Evolutionary conservation across 2,113 vertebrate species (phyloP).

Genomic region (Cnemophilus loriae): DNA sequence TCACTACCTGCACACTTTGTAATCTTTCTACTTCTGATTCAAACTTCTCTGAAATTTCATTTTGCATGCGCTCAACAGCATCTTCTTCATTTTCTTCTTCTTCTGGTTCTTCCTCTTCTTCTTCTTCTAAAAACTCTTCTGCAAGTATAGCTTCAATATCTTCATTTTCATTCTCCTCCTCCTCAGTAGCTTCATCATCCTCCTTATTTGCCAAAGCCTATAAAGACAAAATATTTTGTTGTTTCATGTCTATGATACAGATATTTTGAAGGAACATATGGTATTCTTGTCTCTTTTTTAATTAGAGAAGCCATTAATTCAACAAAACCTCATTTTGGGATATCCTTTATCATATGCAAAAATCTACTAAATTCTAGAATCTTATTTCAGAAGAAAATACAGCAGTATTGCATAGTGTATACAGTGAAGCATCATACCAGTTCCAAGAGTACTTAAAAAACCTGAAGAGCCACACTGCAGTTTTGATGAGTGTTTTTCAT

Average conservation of each 20-base stretch:
- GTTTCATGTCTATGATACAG: background rate
- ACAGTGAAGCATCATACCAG: background rate
- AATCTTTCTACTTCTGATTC: constrained; percentile 72
- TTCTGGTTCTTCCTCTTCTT: constrained; percentile 66
- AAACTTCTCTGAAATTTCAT: constrained; percentile 81
- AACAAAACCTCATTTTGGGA: background rate
- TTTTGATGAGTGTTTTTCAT: background rate
- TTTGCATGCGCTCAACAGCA: constrained; percentile 75
- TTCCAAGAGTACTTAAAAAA: background rate
- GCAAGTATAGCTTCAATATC: constrained; percentile 77
- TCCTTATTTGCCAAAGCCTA: constrained; percentile 14
- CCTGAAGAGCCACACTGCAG: background rate
- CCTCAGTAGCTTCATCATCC: constrained; percentile 45
- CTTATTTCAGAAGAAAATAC: background rate
- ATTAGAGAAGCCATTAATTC: background rate
- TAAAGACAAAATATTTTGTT: constrained; percentile 23
- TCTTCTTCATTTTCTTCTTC: constrained; percentile 76
- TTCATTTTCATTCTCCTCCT: constrained; percentile 71
- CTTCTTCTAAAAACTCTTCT: constrained; percentile 81
- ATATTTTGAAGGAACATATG: background rate
- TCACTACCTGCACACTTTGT: constrained; percentile 71
- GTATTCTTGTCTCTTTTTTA: background rate
- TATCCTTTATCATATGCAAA: background rate
- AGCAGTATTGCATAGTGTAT: background rate
- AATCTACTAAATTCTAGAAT: background rate